phyloP scores from a whole-genome alignment of 2,797 vertebrate genomes.

The Nasua narica region DNA sequence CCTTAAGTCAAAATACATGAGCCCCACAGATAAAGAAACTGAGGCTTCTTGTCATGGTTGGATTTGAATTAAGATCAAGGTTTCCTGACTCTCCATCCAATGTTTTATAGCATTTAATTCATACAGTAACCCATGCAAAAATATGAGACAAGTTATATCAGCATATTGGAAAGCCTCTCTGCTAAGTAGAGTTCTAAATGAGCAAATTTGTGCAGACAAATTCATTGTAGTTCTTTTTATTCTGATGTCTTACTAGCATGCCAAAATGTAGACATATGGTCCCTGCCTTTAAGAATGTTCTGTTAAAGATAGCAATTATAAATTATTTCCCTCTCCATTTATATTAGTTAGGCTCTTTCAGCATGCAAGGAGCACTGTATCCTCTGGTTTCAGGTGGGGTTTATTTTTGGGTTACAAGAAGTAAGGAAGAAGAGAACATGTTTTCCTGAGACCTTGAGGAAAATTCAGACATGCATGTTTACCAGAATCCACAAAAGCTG shows the following conservation, averaged over 20 bases:
- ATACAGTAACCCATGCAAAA: not conserved
- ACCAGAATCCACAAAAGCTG: not conserved
- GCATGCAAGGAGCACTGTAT: not conserved
- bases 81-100: not conserved
- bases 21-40: not conserved
- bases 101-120: conserved; percentile 8
- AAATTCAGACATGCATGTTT: not conserved
- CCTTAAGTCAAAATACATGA: not conserved
- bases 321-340: not conserved
- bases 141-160: not conserved
- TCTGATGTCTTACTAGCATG: not conserved
- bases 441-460: not conserved
- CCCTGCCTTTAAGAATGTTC: not conserved
- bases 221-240: conserved; percentile 34
- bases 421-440: not conserved
- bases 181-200: conserved; percentile 3
- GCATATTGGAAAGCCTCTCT: not conserved
- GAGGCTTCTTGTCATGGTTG: not conserved
- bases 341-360: not conserved
- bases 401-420: not conserved
- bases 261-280: conserved; percentile 24
- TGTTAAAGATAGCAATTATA: conserved; percentile 19
- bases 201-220: conserved; percentile 25
- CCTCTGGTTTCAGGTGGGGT: not conserved
- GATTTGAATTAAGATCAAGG: conserved; percentile 6